A percentile compares a stretch with the other conserved stretches of the same genome.
Evolutionary conservation across 2,797 vertebrate species (phyloP).

Genomic region (Protosalanx chinensis): DNA sequence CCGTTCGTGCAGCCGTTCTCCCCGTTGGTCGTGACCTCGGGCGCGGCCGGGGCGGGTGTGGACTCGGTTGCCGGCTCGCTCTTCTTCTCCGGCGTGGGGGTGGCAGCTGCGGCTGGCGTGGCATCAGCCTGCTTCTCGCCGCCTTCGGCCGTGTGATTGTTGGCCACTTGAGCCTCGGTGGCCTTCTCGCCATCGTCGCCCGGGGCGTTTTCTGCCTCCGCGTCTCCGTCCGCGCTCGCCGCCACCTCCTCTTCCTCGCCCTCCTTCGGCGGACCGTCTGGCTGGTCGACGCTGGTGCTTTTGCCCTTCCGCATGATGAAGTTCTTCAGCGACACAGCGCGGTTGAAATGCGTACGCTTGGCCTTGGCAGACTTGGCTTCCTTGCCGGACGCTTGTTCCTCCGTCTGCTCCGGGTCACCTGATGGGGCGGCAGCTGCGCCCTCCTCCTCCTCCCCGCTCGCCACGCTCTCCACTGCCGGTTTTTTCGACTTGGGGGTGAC

Average conservation of each 20-base stretch:
- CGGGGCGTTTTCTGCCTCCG: constrained; percentile 13
- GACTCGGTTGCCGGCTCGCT: constrained; percentile 25
- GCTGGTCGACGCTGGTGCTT: constrained; percentile 70
- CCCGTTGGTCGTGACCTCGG: constrained; percentile 62
- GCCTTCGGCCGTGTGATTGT: constrained; percentile 34
- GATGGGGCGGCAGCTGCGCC: constrained; percentile 19
- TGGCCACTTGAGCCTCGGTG: constrained; percentile 39
- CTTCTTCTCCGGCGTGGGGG: constrained; percentile 45
- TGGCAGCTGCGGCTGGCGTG: constrained; percentile 20
- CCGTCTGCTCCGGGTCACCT: constrained; percentile 65
- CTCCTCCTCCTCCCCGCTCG: constrained; percentile 67
- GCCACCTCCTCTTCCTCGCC: constrained; percentile 43
- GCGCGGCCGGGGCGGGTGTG: constrained; percentile 23
- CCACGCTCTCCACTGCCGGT: constrained; percentile 35
- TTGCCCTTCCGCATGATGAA: constrained; percentile 81
- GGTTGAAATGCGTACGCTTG: constrained; percentile 75
- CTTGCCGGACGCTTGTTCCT: constrained; percentile 65
- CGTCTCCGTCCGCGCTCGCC: constrained; percentile 20
- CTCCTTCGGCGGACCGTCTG: constrained; percentile 63
- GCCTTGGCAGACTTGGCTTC: constrained; percentile 73
- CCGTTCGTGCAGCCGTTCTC: constrained; percentile 72
- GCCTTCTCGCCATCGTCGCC: constrained; percentile 35
- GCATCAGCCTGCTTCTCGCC: constrained; percentile 23
- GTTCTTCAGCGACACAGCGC: constrained; percentile 79
- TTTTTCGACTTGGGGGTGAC: constrained; percentile 77